Percentiles rank a stretch among this genome's conserved stretches.
These are phyloP conservation scores for Syrphus vitripennis DNA, from an alignment of 2,888 invertebrate species.

Conservation along the genomic window DNA sequence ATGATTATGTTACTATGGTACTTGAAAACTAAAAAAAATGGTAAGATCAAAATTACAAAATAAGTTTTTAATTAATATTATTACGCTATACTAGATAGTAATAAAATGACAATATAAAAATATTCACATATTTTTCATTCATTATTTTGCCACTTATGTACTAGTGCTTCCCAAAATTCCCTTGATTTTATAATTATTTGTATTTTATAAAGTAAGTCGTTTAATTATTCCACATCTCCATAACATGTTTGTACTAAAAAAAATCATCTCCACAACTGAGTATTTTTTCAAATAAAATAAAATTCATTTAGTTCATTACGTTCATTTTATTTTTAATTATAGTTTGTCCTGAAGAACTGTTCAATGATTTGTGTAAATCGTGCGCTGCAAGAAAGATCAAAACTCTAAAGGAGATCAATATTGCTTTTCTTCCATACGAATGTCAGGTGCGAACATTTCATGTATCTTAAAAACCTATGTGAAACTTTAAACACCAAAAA, in stretches of 20 bases:
- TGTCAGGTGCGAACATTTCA: constrained; percentile 88
- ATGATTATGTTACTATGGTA: neutral
- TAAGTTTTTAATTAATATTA: neutral
- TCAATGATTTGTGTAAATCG: constrained; percentile 98
- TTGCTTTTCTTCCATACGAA: constrained; percentile 98
- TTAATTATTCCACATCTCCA: neutral
- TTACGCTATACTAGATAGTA: neutral
- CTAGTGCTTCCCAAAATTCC: constrained; percentile 5
- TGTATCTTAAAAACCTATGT: constrained; percentile 58
- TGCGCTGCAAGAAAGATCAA: constrained; percentile 96
- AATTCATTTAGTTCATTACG: constrained; percentile 21
- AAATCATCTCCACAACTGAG: neutral
- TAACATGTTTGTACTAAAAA: neutral
- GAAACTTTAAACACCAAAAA: constrained; percentile 56
- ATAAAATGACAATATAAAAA: neutral
- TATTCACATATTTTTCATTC: neutral
- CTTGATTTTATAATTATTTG: neutral
- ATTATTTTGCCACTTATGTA: constrained; percentile 17
- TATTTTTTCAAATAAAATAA: neutral
- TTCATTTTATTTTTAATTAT: constrained; percentile 74
- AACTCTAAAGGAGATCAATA: constrained; percentile 99
- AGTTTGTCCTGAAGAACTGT: constrained; percentile 98
- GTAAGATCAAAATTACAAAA: constrained; percentile 10
- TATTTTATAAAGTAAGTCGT: neutral
- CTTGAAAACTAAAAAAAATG: neutral